Evolutionary conservation across 2,888 invertebrate species (phyloP).

Genomic region (Cordylochernes scorpioides): DNA sequence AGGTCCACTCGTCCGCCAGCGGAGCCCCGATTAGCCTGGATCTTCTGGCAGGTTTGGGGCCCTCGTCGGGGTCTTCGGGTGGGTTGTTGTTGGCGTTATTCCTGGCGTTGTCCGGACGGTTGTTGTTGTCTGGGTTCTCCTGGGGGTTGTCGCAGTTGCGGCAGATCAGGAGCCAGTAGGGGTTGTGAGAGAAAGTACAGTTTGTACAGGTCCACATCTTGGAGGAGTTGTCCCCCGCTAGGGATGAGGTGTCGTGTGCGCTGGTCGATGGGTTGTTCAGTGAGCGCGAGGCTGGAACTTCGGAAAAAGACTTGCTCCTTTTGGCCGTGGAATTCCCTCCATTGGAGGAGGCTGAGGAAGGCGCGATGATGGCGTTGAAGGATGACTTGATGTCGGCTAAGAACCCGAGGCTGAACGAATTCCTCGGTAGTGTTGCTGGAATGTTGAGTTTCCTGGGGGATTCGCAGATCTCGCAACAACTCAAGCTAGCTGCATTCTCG

Average conservation of each 20-base stretch:
- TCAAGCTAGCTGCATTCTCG: constrained; percentile 36
- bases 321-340: constrained; percentile 8
- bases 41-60: no score
- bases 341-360: constrained; percentile 5
- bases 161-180: constrained; percentile 46
- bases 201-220: constrained; percentile 48
- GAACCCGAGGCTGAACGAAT: constrained; percentile 14
- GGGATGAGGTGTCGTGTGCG: no score
- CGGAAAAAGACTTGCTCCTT: constrained; percentile 23
- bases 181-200: constrained; percentile 67
- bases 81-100: constrained; percentile 3
- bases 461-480: constrained; percentile 45
- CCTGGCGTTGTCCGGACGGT: constrained; percentile 5
- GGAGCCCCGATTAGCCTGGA: constrained; percentile 8
- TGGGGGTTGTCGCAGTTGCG: constrained; percentile 43
- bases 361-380: constrained; percentile 5
- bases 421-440: constrained; percentile 24
- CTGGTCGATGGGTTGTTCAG: constrained; percentile 6
- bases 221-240: constrained; percentile 6
- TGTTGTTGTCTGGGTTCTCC: no score
- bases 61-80: constrained; percentile 4
- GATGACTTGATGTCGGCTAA: constrained; percentile 9
- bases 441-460: constrained; percentile 29
- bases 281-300: constrained; percentile 16
- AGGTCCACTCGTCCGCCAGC: constrained; percentile 36